A percentile compares a stretch with the other conserved stretches of the same genome.
phyloP scores from a whole-genome alignment of 2,113 vertebrate species.

The Labeo rohita region DNA sequence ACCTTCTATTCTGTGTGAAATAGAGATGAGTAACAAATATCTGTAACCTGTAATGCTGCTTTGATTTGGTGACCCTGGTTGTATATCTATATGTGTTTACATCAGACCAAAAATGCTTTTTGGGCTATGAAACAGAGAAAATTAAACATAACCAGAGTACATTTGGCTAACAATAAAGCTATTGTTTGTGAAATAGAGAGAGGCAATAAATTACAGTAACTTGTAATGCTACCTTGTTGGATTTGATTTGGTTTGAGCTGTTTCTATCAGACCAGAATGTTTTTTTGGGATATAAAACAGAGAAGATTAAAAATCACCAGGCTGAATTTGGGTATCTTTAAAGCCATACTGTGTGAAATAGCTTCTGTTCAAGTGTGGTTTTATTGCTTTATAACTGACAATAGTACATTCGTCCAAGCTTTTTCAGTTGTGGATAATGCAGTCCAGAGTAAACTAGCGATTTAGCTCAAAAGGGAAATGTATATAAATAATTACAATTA shows the following conservation, averaged over 20 bases:
- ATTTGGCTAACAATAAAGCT: neutral
- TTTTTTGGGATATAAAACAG: neutral
- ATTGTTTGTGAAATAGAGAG: neutral
- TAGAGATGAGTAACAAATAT: no score
- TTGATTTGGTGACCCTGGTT: neutral
- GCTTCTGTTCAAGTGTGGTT: neutral
- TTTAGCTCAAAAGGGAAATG: no score
- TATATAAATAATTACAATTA: no score
- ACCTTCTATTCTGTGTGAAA: no score
- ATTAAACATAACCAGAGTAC: neutral
- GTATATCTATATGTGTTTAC: no score
- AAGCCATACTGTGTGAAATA: neutral
- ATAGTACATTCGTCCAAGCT: neutral
- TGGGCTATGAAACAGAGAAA: neutral
- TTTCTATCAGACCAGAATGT: no score
- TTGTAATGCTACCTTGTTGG: neutral
- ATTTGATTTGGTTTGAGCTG: neutral
- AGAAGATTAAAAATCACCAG: neutral
- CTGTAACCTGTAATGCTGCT: no score
- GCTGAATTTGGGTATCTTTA: neutral
- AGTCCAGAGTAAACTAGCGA: no score
- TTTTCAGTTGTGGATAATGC: neutral
- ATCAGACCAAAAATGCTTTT: neutral
- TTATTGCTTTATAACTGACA: neutral
- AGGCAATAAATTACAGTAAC: neutral